Conservation (phyloP, 2,797 vertebrate genomes). For the Acanthornis magna region DNA sequence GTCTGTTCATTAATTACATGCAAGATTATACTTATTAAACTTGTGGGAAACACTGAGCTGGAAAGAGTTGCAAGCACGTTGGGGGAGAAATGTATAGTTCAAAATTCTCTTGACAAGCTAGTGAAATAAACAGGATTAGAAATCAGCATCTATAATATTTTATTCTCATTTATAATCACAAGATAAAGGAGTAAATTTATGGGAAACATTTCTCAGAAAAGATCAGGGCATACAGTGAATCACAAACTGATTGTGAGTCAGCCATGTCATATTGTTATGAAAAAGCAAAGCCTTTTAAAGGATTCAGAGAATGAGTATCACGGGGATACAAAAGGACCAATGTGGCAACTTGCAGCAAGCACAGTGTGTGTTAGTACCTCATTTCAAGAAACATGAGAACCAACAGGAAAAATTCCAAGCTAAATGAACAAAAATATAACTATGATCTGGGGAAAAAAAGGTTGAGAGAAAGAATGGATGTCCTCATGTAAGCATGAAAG, state of each 20-base stretch:
- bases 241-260: slow-evolving; percentile 4
- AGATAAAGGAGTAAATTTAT: background rate
- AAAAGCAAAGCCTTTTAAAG: slow-evolving; percentile 6
- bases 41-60: background rate
- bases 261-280: background rate
- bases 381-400: background rate
- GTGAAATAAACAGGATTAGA: background rate
- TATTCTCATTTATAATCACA: background rate
- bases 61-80: background rate
- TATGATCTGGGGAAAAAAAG: background rate
- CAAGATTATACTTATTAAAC: background rate
- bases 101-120: background rate
- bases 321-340: background rate
- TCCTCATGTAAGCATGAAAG: background rate
- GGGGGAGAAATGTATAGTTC: background rate
- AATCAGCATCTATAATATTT: background rate
- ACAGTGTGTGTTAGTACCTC: background rate
- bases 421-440: background rate
- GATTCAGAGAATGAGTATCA: background rate
- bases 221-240: slow-evolving; percentile 3
- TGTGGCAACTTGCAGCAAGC: background rate
- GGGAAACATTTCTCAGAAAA: background rate
- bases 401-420: background rate
- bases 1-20: slow-evolving; percentile 8
- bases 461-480: background rate